Base-by-base conservation (phyloP, 2,888 invertebrate genomes). In the Protodeltote pygarga region DNA sequence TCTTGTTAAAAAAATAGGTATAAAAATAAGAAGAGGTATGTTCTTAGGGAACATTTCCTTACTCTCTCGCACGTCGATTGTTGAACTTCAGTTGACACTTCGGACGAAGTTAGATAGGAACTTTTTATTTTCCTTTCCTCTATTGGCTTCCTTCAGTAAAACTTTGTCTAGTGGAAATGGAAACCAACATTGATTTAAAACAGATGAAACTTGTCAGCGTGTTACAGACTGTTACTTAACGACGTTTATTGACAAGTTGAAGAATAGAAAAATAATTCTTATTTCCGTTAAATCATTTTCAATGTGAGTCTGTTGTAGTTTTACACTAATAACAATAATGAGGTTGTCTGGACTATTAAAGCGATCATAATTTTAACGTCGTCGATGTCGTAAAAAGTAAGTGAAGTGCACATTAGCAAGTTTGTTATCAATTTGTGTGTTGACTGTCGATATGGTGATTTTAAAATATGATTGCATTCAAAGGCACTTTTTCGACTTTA, bases 81-180 rank as follows among this genome's bases (percentile, higher is more conserved):
- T 80, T 73, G 75, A 81, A 85, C 76, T 85, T 78, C 63, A 58
- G 73, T 79, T 83, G 83, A 80, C 83, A 86, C 77, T 80, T 78
- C 37, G 66, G 70, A 65, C 73, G 62, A 81, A 85, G 78, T 87
- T 77, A 54, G 49, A 65, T 63, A 41, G 47, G 42, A 81, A 79
- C 76, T 81, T 85, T 84, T 83, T 81, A 77, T 81, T 82, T 78
- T 77, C 74, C 51, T 57, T 68, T 59, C 71, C 65, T 73, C 77
- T 76, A 81, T 83, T 82, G 81, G 79, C 78, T 82, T 77, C 72
- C 63, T 71, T 69, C 62, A 62, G 62, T 51, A 57, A 69, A 84
- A 81, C 75, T 83, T 82, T 54, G 47, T 46, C 67, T 68, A 70
- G 71, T 69, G 71, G 61, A 71, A 73, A 75, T 79, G 75, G 74